Evolutionary conservation across 2,113 vertebrate genomes (phyloP).

Genomic region (Athene cunicularia): DNA sequence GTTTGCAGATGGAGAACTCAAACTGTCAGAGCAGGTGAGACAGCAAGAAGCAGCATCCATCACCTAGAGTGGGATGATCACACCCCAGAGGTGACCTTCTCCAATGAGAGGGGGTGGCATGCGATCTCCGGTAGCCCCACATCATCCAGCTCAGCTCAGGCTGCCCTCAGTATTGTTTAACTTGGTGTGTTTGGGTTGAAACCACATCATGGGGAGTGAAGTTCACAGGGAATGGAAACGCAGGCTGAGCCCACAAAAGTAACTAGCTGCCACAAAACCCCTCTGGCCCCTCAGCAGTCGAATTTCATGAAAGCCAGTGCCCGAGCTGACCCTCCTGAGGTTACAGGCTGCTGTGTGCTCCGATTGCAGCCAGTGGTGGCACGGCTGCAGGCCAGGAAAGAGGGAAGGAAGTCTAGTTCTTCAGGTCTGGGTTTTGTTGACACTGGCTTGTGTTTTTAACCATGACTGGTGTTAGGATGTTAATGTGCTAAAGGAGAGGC

Average conservation of each 20-base stretch:
- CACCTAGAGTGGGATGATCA: background rate
- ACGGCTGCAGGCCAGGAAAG: background rate
- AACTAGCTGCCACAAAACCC: background rate
- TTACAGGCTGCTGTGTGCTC: background rate
- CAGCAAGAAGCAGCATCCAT: background rate
- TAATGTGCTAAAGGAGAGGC: background rate
- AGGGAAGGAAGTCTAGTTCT: background rate
- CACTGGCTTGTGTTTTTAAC: background rate
- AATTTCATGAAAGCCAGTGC: background rate
- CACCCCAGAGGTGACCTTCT: background rate
- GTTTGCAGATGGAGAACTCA: background rate
- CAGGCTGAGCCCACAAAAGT: background rate
- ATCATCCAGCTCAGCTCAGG: background rate
- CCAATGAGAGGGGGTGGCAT: background rate
- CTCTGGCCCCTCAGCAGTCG: background rate
- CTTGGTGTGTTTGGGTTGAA: background rate
- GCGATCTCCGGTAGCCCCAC: background rate
- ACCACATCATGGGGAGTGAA: background rate
- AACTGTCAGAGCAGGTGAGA: background rate
- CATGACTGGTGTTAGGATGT: background rate
- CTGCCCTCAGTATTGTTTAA: background rate
- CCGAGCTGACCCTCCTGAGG: background rate
- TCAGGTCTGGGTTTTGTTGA: conserved; percentile 1
- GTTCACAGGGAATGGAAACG: background rate
- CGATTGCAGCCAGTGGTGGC: background rate